Evolutionary conservation across 1,140 invertebrate species (phyloP).

Genomic region (Manduca sexta): DNA sequence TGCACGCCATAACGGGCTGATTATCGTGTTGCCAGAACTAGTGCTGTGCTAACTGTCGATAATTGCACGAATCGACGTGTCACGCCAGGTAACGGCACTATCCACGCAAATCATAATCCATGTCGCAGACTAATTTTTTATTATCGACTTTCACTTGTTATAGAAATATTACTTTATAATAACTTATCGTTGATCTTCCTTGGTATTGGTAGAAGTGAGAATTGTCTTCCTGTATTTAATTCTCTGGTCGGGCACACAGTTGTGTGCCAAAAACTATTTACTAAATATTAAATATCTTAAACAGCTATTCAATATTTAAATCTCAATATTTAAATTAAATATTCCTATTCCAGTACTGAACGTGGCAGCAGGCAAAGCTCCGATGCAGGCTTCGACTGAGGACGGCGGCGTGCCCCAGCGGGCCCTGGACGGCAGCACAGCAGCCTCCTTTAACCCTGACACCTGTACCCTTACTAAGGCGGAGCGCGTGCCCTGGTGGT

Average conservation of each 20-base stretch:
- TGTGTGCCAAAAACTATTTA: too few relatives aligned
- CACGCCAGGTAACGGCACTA: constrained; percentile 28
- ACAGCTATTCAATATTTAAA: not conserved
- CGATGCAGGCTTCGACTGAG: constrained; percentile 93
- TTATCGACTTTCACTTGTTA: too few relatives aligned
- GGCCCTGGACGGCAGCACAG: constrained; percentile 92
- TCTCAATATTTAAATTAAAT: not conserved
- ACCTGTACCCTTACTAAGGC: constrained; percentile 91
- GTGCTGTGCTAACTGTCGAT: constrained; percentile 13
- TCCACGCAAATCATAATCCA: not conserved
- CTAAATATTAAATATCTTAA: too few relatives aligned
- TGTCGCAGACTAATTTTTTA: too few relatives aligned
- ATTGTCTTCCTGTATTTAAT: too few relatives aligned
- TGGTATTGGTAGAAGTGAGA: too few relatives aligned
- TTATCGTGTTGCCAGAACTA: too few relatives aligned
- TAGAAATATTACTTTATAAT: too few relatives aligned
- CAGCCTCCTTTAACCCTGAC: constrained; percentile 84
- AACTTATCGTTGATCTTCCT: too few relatives aligned
- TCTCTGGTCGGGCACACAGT: too few relatives aligned
- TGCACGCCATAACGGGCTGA: not conserved
- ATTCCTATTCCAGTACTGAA: constrained; percentile 85
- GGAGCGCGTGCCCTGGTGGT: constrained; percentile 94
- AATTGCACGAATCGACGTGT: constrained; percentile 38
- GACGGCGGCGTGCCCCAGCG: constrained; percentile 90
- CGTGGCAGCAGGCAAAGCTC: constrained; percentile 94